Conservation (phyloP, 2,888 invertebrate genomes). For the Oegoconia quadripuncta region DNA sequence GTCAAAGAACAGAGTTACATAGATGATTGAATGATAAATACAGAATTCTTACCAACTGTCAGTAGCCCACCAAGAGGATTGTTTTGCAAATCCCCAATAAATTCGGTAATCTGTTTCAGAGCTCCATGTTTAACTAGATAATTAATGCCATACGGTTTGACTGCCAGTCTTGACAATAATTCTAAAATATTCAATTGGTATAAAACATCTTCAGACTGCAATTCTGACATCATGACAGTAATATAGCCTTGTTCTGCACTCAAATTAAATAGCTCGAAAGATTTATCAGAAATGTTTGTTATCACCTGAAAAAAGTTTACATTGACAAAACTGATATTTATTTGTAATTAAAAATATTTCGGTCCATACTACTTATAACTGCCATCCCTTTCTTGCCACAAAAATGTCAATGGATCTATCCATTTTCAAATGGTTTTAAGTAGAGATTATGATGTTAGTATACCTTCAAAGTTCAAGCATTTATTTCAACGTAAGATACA, state of each 20-base stretch:
- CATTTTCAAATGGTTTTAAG: too few species aligned
- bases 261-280: constrained; percentile 77
- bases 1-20: too few species aligned
- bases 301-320: constrained; percentile 71
- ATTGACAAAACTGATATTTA: too few species aligned
- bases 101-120: constrained; percentile 80
- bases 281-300: constrained; percentile 81
- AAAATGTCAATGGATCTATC: too few species aligned
- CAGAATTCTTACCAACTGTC: constrained; percentile 79
- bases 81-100: constrained; percentile 78
- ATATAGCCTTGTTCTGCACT: constrained; percentile 82
- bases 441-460: too few species aligned
- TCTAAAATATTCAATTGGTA: constrained; percentile 90
- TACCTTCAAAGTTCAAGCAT: too few species aligned
- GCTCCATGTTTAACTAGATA: constrained; percentile 85
- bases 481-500: too few species aligned
- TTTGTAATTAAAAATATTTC: too few species aligned
- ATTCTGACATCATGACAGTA: constrained; percentile 81
- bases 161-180: constrained; percentile 84
- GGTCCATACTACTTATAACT: too few species aligned
- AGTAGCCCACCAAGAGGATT: constrained; percentile 82
- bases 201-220: constrained; percentile 85
- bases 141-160: constrained; percentile 84
- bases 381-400: too few species aligned
- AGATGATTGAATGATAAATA: too few species aligned